phyloP scores from a whole-genome alignment of 2,113 vertebrate species.

The Dolichallabes microphthalmus region DNA sequence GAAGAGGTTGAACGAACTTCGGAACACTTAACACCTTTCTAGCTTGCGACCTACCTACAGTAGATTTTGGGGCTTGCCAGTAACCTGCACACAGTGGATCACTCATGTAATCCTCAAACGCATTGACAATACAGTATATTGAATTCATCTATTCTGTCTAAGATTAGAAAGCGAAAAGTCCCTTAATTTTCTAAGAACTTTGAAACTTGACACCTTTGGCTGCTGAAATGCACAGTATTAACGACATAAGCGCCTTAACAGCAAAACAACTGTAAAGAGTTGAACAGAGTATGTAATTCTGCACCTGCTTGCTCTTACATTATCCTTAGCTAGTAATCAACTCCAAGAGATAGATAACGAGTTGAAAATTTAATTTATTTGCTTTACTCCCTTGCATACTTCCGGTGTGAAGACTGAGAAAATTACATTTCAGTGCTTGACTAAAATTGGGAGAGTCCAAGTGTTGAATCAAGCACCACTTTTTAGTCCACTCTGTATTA shows the following conservation, averaged over 20 bases:
- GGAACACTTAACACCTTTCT: constrained; percentile 56
- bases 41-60: constrained; percentile 65
- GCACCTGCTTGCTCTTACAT: constrained; percentile 61
- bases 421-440: constrained; percentile 57
- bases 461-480: constrained; percentile 62
- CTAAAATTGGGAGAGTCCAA: constrained; percentile 56
- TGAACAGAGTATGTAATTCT: constrained; percentile 66
- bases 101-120: constrained; percentile 66
- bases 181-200: constrained; percentile 50
- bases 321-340: constrained; percentile 57
- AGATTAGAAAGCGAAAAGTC: constrained; percentile 48
- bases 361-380: constrained; percentile 64
- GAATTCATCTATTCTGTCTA: constrained; percentile 56
- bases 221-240: constrained; percentile 55
- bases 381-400: constrained; percentile 47
- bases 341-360: constrained; percentile 42
- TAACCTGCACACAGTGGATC: constrained; percentile 62
- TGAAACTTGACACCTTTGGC: constrained; percentile 46
- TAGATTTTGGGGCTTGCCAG: constrained; percentile 70
- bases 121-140: constrained; percentile 60
- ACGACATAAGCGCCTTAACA: constrained; percentile 70
- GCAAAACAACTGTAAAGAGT: constrained; percentile 66
- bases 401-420: constrained; percentile 57
- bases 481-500: constrained; percentile 49
- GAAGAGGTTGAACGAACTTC: constrained; percentile 72